phyloP scores from a whole-genome alignment of 2,113 vertebrate genomes.

The Poeciliopsis occidentalis region DNA sequence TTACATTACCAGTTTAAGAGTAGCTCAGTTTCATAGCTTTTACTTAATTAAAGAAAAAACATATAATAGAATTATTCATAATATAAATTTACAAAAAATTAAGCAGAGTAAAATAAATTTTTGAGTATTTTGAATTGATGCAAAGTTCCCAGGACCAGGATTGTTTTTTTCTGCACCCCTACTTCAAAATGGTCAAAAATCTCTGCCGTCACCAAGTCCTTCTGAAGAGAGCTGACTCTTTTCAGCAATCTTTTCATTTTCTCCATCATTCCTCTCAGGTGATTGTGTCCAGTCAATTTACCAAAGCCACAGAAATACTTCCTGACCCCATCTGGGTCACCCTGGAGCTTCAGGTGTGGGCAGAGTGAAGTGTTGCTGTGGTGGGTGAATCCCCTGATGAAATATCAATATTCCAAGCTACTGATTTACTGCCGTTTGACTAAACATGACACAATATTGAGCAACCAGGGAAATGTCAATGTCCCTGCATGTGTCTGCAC shows the following conservation, averaged over 20 bases:
- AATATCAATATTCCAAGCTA: slow-evolving; percentile 73
- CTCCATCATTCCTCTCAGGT: neutral
- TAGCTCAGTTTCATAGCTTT: too few relatives aligned
- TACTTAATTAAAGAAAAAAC: too few relatives aligned
- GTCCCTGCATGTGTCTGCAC: slow-evolving; percentile 16
- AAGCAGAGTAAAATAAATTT: too few relatives aligned
- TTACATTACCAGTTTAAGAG: too few relatives aligned
- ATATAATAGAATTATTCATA: too few relatives aligned
- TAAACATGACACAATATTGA: slow-evolving; percentile 73
- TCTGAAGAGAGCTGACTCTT: neutral
- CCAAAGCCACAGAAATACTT: slow-evolving; percentile 49
- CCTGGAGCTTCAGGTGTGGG: slow-evolving; percentile 56
- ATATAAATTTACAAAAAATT: too few relatives aligned
- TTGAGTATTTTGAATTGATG: too few relatives aligned
- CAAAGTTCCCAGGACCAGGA: too few relatives aligned
- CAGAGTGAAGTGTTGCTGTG: slow-evolving; percentile 63
- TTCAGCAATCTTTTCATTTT: slow-evolving; percentile 7
- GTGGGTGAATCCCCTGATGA: slow-evolving; percentile 64
- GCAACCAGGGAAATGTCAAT: slow-evolving; percentile 41
- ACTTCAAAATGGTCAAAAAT: neutral
- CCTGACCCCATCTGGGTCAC: slow-evolving; percentile 39
- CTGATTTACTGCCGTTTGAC: slow-evolving; percentile 69
- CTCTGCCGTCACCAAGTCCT: neutral
- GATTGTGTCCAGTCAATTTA: slow-evolving; percentile 49
- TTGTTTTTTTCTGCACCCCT: too few relatives aligned